These are phyloP conservation scores for Lymantria monacha DNA, from an alignment of 2,888 invertebrate species.

Conservation along the genomic window DNA sequence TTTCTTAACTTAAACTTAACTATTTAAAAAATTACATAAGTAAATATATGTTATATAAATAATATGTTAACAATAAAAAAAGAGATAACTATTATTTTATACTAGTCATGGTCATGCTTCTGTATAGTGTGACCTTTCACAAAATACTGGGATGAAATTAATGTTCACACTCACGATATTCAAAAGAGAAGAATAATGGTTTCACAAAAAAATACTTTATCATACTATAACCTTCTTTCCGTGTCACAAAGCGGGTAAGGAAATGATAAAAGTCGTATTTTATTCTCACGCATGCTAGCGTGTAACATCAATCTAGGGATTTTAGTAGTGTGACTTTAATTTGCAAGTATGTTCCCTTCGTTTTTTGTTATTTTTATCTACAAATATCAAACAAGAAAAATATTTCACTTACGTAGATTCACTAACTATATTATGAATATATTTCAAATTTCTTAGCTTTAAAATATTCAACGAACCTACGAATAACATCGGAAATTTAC, in stretches of 20 bases:
- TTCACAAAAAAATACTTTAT: background rate
- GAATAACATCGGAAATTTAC: no score
- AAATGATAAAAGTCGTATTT: slow-evolving; percentile 31
- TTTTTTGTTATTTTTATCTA: background rate
- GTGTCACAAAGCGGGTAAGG: background rate
- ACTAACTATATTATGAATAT: no score
- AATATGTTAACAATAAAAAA: no score
- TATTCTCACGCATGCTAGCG: slow-evolving; percentile 37
- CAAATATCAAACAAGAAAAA: no score
- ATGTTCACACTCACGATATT: slow-evolving; percentile 21
- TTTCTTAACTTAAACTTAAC: no score
- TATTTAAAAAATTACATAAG: no score
- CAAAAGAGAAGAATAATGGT: slow-evolving; percentile 5
- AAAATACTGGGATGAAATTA: slow-evolving; percentile 25
- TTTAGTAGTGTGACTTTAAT: background rate
- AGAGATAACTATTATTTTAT: no score
- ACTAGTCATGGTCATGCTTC: background rate
- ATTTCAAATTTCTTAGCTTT: no score
- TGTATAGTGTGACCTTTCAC: slow-evolving; percentile 6
- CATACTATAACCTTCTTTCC: background rate
- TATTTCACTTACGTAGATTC: no score
- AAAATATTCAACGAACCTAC: no score
- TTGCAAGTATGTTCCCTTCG: background rate
- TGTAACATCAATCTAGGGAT: slow-evolving; percentile 35
- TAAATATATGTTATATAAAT: no score